Evolutionary conservation across 2,888 invertebrate species (phyloP).

Genomic region (Sceliomorpha sp.): DNA sequence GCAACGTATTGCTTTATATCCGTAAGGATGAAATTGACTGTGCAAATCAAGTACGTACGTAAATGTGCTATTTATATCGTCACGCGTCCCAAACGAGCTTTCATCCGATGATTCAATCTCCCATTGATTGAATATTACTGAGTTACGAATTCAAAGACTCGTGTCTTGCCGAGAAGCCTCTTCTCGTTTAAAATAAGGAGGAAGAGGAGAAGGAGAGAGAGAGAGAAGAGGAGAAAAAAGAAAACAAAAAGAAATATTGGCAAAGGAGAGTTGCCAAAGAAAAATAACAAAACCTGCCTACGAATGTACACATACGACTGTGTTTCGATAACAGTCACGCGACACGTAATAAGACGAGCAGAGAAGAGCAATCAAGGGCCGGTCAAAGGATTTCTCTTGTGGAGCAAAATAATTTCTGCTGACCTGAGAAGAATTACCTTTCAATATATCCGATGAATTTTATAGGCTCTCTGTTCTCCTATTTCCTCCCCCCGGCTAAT

Average conservation of each 20-base stretch:
- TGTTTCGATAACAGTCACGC: slow-evolving; percentile 68
- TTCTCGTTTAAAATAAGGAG: slow-evolving; percentile 30
- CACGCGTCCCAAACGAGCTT: slow-evolving; percentile 43
- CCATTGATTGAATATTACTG: slow-evolving; percentile 39
- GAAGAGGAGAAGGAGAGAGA: slow-evolving; percentile 23
- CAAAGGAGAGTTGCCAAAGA: slow-evolving; percentile 1
- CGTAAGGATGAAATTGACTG: slow-evolving; percentile 31
- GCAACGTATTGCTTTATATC: no score
- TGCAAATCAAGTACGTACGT: slow-evolving; percentile 35
- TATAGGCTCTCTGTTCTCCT: no score
- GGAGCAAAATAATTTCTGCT: neutral
- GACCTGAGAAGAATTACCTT: neutral
- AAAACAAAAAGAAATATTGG: slow-evolving; percentile 4
- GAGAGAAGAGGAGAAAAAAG: slow-evolving; percentile 29
- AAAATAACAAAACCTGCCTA: slow-evolving; percentile 35
- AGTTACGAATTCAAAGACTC: slow-evolving; percentile 24
- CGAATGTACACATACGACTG: slow-evolving; percentile 42
- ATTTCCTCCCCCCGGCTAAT: no score
- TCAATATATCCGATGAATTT: neutral
- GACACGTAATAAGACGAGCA: slow-evolving; percentile 30
- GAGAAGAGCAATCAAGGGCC: slow-evolving; percentile 14
- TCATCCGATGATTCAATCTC: slow-evolving; percentile 49
- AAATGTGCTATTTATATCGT: slow-evolving; percentile 45
- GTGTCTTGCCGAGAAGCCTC: slow-evolving; percentile 31
- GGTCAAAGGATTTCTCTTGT: slow-evolving; percentile 36